Conservation (phyloP, 2,113 vertebrate genomes). For the Halcyon senegalensis region DNA sequence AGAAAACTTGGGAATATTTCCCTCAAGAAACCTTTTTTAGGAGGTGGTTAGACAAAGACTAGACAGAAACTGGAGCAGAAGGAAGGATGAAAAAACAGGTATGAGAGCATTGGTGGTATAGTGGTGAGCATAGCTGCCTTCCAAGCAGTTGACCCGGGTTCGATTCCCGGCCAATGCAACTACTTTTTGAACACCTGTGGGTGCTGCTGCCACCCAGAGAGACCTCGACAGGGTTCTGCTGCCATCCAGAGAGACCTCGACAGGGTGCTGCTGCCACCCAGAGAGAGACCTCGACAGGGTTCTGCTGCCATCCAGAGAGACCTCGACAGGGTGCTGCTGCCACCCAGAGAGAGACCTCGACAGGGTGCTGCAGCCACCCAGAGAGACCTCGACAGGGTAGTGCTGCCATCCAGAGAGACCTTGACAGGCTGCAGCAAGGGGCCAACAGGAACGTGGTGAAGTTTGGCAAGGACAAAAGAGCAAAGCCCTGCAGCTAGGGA, state of each 20-base stretch:
- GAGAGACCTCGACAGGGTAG: rapidly evolving
- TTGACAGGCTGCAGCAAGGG: rapidly evolving
- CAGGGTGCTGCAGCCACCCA: rapidly evolving
- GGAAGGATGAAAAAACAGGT: rapidly evolving
- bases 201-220: not conserved
- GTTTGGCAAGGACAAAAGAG: not conserved
- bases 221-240: rapidly evolving
- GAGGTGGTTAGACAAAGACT: rapidly evolving
- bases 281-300: too few species aligned
- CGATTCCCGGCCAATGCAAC: constrained; percentile 64
- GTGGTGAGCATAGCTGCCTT: constrained; percentile 85
- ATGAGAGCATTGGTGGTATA: constrained; percentile 74
- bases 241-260: not conserved
- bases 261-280: not conserved
- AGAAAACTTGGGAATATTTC: not conserved
- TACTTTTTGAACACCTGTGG: rapidly evolving
- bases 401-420: not conserved
- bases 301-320: not conserved
- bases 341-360: rapidly evolving
- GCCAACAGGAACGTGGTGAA: not conserved
- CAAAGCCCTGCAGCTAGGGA: rapidly evolving
- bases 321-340: rapidly evolving
- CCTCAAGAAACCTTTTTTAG: rapidly evolving
- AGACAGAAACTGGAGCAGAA: rapidly evolving
- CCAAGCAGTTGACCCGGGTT: constrained; percentile 78